phyloP scores from a whole-genome alignment of 2,113 vertebrate species.

The Galbula dea region DNA sequence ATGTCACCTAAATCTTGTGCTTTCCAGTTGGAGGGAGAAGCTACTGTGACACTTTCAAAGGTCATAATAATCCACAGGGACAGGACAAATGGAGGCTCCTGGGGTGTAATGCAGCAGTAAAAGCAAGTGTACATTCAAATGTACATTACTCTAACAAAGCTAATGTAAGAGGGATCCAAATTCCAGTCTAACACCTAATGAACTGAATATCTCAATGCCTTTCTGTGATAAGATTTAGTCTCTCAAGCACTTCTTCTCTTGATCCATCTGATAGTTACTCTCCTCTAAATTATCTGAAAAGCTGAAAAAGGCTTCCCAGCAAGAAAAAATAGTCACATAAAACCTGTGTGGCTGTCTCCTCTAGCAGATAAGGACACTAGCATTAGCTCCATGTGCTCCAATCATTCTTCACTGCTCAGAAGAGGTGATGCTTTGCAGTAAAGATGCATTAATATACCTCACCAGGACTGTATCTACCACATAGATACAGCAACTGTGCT shows the following conservation, averaged over 20 bases:
- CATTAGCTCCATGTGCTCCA: too few species aligned
- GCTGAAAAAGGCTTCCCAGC: neutral
- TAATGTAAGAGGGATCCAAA: neutral
- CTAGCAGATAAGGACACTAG: too few species aligned
- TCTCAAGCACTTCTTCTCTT: neutral
- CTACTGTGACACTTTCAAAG: neutral
- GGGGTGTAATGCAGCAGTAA: neutral
- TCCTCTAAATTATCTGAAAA: neutral
- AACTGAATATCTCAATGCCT: neutral
- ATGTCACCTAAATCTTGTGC: neutral
- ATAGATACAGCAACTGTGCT: too few species aligned
- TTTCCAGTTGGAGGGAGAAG: neutral
- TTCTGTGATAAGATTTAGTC: neutral
- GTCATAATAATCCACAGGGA: neutral
- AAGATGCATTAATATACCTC: too few species aligned
- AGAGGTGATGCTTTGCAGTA: too few species aligned
- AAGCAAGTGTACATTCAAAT: too few species aligned
- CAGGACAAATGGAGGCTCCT: neutral
- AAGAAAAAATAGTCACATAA: neutral
- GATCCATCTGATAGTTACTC: neutral
- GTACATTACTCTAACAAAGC: neutral
- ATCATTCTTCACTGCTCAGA: too few species aligned
- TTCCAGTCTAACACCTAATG: neutral
- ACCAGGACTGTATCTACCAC: too few species aligned
- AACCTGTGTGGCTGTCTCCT: neutral